Base-by-base conservation (phyloP, 1,140 invertebrate species). In the Vanessa atalanta region DNA sequence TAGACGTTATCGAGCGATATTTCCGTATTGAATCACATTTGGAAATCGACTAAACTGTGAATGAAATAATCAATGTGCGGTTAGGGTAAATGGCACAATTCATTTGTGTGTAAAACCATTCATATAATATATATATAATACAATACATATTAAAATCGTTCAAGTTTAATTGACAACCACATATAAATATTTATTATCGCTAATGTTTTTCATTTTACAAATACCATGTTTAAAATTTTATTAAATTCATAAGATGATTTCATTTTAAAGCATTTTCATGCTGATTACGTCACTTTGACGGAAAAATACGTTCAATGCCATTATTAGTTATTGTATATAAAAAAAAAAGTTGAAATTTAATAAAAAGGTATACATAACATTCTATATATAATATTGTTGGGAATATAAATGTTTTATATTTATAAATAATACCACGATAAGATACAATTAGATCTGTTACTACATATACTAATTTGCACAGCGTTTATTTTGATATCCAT, bases 181-280 rank as follows among this genome's bases (percentile, higher is more conserved):
- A 79, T 85, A 82, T 75, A 81, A 83, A 80, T 83, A 84, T 84
- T 79, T 87, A 87, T 84, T 87, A 87, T 76, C 75, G 68, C 87
- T 88, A 86, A 84, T 63, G 73, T 81, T 31, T 70, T 83, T 74
- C 67, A 83, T 84, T 81, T 80, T 84, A 85, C 74, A 85, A 85
- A 88, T 83, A 85, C 82, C 75, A 79, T 81, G 80, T 86, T 87
- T 84, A 79, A 82, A 77, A 83, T 87, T 50, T 84, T 89, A 83
- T 81, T 88, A 86, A 86, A 84, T 89, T 92, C 89, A 92, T 92
- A 92, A 92, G 89, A 91, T 73, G 79, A 81, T 88, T 91, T 91
- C 87, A 83, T 86, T 80, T 89, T 91, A 92, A 91, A 92, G 90
- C 90, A 88, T 88, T 86, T 78, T 85, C 86, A 75, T 75, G 77